Evolutionary conservation across 2,797 vertebrate genomes (phyloP).

Genomic region (Tokudaia muenninki): DNA sequence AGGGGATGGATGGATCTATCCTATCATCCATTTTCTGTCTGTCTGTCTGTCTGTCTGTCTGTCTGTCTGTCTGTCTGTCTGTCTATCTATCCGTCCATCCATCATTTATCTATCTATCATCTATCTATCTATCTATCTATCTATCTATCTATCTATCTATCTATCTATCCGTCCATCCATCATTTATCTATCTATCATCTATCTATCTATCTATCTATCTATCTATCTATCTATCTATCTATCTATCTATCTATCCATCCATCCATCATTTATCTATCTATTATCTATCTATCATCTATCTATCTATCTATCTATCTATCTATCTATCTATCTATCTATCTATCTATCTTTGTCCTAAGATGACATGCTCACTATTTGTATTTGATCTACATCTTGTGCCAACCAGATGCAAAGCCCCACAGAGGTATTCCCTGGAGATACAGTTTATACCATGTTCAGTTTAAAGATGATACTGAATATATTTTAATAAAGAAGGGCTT

Average conservation of each 20-base stretch:
- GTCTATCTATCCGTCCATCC: background rate
- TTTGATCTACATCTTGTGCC: background rate
- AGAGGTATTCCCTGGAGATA: background rate
- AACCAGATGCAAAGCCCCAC: background rate
- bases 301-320: background rate
- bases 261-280: too few relatives aligned
- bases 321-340: background rate
- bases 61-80: accelerated
- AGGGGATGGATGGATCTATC: background rate
- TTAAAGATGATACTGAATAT: constrained; percentile 44
- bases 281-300: background rate
- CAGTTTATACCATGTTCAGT: background rate
- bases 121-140: background rate
- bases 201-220: background rate
- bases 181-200: background rate
- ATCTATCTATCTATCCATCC: background rate
- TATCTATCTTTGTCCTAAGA: background rate
- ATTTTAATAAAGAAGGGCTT: constrained; percentile 31
- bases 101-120: too few relatives aligned
- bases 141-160: background rate
- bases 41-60: accelerated
- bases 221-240: background rate
- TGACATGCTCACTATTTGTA: background rate
- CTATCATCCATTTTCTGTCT: too few relatives aligned
- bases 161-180: background rate